These are phyloP conservation scores for Drosophila equinoxialis DNA, from an alignment of 1,140 invertebrate species.

Conservation along the genomic window DNA sequence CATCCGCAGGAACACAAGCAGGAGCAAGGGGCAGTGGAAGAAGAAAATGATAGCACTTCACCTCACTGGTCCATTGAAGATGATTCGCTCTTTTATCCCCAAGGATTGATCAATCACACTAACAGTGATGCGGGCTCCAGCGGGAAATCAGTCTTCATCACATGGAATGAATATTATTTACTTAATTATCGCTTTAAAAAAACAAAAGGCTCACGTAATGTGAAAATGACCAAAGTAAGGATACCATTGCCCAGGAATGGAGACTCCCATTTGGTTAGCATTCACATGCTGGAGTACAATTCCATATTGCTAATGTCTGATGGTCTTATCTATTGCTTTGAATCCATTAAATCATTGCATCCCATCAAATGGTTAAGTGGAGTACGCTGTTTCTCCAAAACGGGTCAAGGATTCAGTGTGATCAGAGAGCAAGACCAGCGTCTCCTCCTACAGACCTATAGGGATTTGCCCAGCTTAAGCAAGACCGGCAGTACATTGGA, in stretches of 20 bases:
- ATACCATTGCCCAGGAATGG: conserved; percentile 48
- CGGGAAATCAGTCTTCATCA: conserved; percentile 69
- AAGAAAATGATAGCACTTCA: conserved; percentile 28
- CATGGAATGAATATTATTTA: conserved; percentile 74
- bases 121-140: conserved; percentile 24
- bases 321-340: conserved; percentile 69
- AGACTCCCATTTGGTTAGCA: conserved; percentile 38
- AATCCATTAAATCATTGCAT: conserved; percentile 65
- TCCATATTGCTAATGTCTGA: conserved; percentile 68
- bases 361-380: conserved; percentile 56
- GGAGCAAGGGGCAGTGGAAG: background rate
- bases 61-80: conserved; percentile 67
- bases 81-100: conserved; percentile 66
- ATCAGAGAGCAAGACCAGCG: conserved; percentile 44
- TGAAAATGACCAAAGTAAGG: conserved; percentile 64
- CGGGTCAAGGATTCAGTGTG: conserved; percentile 55
- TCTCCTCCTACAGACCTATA: conserved; percentile 58
- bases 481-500: conserved; percentile 46
- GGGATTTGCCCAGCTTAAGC: conserved; percentile 60
- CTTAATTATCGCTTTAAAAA: conserved; percentile 73
- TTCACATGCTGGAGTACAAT: conserved; percentile 68
- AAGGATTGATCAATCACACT: conserved; percentile 58
- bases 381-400: conserved; percentile 58
- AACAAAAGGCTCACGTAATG: conserved; percentile 32
- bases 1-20: background rate